Conservation (phyloP, 2,888 invertebrate genomes). For the Hedya salicella region DNA sequence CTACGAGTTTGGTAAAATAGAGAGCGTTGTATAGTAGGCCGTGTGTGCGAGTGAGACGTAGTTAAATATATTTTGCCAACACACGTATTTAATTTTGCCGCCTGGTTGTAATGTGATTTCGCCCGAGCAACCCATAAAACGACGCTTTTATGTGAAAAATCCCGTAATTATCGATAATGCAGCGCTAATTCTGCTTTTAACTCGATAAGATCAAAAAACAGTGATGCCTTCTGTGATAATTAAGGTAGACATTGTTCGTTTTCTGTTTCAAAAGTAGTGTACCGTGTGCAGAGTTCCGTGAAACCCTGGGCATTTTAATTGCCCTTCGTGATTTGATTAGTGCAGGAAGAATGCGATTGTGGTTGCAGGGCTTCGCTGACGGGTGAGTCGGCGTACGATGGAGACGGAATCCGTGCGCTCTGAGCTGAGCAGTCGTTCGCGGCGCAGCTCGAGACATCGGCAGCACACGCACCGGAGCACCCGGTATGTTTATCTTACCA, state of each 20-base stretch:
- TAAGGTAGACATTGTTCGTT: conserved; percentile 44
- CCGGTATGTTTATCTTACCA: conserved; percentile 75
- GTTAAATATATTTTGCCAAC: conserved; percentile 46
- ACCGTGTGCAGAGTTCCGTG: conserved; percentile 65
- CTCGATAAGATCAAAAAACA: conserved; percentile 39
- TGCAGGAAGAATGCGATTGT: conserved; percentile 60
- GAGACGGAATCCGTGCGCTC: conserved; percentile 98
- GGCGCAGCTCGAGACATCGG: conserved; percentile 87
- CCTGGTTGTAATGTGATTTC: conserved; percentile 63
- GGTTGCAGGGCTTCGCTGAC: conserved; percentile 64
- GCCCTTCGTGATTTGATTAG: conserved; percentile 66
- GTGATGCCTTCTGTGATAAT: conserved; percentile 40
- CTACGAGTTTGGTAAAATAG: conserved; percentile 36
- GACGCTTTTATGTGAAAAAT: conserved; percentile 70
- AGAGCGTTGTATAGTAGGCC: conserved; percentile 32
- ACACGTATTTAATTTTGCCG: conserved; percentile 48
- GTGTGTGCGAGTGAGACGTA: conserved; percentile 47
- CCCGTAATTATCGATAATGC: conserved; percentile 65
- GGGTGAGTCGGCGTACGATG: conserved; percentile 85
- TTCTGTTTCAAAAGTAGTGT: conserved; percentile 52
- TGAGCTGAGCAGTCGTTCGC: conserved; percentile 93
- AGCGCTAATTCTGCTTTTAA: conserved; percentile 60
- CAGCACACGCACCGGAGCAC: conserved; percentile 88
- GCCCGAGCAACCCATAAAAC: conserved; percentile 65
- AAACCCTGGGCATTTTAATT: conserved; percentile 74